Evolutionary conservation across 1,140 invertebrate species (phyloP).

Genomic region (Ephestia elutella): DNA sequence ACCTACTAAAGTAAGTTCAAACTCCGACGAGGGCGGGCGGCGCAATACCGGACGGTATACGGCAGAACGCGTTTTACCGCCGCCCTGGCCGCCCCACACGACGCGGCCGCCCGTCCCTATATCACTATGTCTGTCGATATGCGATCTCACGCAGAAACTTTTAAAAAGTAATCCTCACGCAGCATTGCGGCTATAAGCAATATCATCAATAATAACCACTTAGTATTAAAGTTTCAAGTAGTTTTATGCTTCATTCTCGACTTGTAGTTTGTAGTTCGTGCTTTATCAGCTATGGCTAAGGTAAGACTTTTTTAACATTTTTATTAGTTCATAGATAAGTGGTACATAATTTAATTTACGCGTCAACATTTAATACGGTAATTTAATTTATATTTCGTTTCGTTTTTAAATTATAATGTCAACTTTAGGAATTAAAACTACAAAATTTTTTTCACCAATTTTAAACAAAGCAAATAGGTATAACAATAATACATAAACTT

Average conservation of each 20-base stretch:
- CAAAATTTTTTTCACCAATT: too few species aligned
- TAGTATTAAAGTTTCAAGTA: slow-evolving; percentile 29
- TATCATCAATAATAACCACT: slow-evolving; percentile 27
- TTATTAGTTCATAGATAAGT: neutral
- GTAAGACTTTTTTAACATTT: neutral
- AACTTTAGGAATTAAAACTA: too few species aligned
- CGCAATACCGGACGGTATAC: slow-evolving; percentile 22
- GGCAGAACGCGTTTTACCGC: slow-evolving; percentile 47
- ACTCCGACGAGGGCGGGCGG: slow-evolving; percentile 29
- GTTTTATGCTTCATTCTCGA: slow-evolving; percentile 17
- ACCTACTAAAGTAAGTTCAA: neutral
- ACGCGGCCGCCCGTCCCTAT: neutral
- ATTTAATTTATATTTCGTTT: too few species aligned
- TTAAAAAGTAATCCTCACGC: slow-evolving; percentile 14
- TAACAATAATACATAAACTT: too few species aligned
- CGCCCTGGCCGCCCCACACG: slow-evolving; percentile 31
- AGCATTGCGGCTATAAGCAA: slow-evolving; percentile 35
- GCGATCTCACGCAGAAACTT: slow-evolving; percentile 30
- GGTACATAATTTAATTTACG: too few species aligned
- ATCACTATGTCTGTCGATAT: slow-evolving; percentile 32
- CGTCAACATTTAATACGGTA: too few species aligned
- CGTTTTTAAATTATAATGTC: too few species aligned
- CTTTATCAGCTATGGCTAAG: slow-evolving; percentile 11
- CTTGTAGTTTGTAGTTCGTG: slow-evolving; percentile 17
- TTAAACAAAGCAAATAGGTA: too few species aligned